A percentile compares a stretch with the other conserved stretches of the same genome.
These are phyloP conservation scores for Rostratula benghalensis DNA, from an alignment of 2,113 vertebrate genomes.

Conservation along the genomic window DNA sequence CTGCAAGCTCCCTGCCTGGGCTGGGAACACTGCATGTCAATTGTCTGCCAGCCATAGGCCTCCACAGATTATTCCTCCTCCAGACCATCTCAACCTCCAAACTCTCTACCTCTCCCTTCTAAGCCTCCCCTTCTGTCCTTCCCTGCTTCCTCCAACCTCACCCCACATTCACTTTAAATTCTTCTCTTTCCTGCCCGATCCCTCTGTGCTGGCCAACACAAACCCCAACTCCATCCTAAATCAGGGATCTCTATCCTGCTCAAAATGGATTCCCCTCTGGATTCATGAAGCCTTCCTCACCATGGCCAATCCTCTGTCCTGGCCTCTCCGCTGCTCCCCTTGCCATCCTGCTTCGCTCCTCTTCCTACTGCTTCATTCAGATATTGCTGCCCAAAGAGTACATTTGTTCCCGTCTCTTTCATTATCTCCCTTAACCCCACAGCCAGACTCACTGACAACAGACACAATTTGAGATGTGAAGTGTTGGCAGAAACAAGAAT, in stretches of 20 bases:
- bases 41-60: not conserved
- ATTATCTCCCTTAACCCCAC: not conserved
- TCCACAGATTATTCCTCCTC: not conserved
- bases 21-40: not conserved
- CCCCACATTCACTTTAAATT: not conserved
- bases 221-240: not conserved
- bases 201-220: not conserved
- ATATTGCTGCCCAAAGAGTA: not conserved
- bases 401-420: not conserved
- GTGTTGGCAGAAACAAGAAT: not conserved
- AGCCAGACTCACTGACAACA: accelerated
- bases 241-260: not conserved
- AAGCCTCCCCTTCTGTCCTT: not conserved
- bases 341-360: not conserved
- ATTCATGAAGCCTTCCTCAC: not conserved
- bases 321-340: not conserved
- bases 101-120: not conserved
- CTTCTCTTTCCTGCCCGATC: not conserved
- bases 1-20: not conserved
- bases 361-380: not conserved
- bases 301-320: not conserved
- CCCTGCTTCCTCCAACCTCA: not conserved
- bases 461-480: not conserved
- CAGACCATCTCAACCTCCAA: not conserved
- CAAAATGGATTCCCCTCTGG: not conserved